These are phyloP conservation scores for Sus scrofa DNA, from an alignment of 2,113 vertebrate genomes.

Conservation along the genomic window T2T-Sscrofa CM000812.6:245050501-245051000, in stretches of 20 bases:
- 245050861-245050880: background rate
- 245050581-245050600: background rate
- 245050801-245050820: background rate
- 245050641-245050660: background rate
- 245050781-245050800: background rate
- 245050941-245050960: background rate
- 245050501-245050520: background rate
- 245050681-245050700: background rate
- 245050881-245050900: background rate
- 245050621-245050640: background rate
- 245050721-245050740: background rate
- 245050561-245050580: background rate
- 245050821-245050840: background rate
- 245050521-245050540: background rate
- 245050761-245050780: background rate
- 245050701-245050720: background rate
- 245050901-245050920: background rate
- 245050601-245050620: background rate
- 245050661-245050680: background rate
- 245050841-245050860: background rate
- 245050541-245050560: background rate
- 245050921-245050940: background rate
- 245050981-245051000: slow-evolving; percentile 42
- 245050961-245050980: slow-evolving; percentile 1
- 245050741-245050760: background rate